Percentiles rank a stretch among this genome's conserved stretches.
Evolutionary conservation across 2,888 invertebrate species (phyloP).

Genomic region (Heterodera filipjevi): DNA sequence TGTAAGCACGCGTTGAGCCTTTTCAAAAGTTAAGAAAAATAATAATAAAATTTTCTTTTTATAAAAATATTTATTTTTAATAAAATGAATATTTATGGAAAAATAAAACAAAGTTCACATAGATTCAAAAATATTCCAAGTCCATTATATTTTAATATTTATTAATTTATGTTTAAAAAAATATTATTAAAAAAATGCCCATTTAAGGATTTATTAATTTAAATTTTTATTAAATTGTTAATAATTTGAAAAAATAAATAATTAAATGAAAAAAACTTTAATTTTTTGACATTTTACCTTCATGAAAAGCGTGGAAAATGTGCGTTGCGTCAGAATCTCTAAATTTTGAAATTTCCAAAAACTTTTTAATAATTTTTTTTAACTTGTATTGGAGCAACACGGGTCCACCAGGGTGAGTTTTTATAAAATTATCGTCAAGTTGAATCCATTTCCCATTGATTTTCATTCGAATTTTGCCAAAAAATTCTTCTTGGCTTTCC

Average conservation of each 20-base stretch:
- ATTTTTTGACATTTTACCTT: slow-evolving; percentile 41
- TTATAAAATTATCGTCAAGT: slow-evolving; percentile 53
- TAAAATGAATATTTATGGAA: too few species aligned
- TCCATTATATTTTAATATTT: too few species aligned
- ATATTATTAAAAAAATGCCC: too few species aligned
- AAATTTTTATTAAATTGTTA: too few species aligned
- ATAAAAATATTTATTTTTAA: not conserved
- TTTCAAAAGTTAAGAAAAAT: not conserved
- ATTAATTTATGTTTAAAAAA: too few species aligned
- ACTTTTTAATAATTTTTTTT: slow-evolving; percentile 5
- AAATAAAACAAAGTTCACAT: too few species aligned
- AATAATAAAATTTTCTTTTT: not conserved
- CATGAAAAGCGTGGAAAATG: slow-evolving; percentile 64
- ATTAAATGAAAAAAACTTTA: not conserved
- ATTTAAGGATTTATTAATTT: too few species aligned
- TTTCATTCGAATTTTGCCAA: slow-evolving; percentile 44
- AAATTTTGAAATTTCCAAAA: slow-evolving; percentile 21
- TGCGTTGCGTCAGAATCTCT: slow-evolving; percentile 62
- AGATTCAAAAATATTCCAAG: too few species aligned
- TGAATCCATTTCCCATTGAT: slow-evolving; percentile 60
- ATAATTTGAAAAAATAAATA: too few species aligned
- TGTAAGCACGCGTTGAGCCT: slow-evolving; percentile 50
- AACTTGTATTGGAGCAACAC: slow-evolving; percentile 60
- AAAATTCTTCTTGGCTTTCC: slow-evolving; percentile 20
- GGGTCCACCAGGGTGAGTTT: slow-evolving; percentile 60